Conservation (phyloP, 1,140 invertebrate species). For the Onthophagus taurus region DNA sequence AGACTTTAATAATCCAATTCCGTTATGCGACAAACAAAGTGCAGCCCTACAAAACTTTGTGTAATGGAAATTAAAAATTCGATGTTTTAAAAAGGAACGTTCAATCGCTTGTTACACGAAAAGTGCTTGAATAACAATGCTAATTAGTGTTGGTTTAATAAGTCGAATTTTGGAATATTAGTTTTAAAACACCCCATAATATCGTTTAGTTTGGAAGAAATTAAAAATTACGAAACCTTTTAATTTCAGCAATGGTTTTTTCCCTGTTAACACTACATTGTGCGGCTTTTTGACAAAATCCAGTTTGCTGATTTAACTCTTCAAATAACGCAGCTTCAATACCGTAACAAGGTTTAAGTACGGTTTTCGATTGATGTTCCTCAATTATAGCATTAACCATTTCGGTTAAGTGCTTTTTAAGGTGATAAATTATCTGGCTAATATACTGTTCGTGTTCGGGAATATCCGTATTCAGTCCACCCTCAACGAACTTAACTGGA, state of each 20-base stretch:
- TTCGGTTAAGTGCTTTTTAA: constrained; percentile 41
- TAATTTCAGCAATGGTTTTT: constrained; percentile 51
- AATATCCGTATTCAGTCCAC: constrained; percentile 40
- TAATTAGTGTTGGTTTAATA: no score
- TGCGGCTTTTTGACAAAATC: constrained; percentile 53
- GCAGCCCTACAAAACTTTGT: no score
- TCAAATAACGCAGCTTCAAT: constrained; percentile 48
- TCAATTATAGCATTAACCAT: constrained; percentile 51
- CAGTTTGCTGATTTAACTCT: constrained; percentile 57
- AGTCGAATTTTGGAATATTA: no score
- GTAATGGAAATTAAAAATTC: no score
- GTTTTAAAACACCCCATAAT: no score
- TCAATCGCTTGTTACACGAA: no score
- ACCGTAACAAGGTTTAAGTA: constrained; percentile 41
- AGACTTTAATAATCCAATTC: no score
- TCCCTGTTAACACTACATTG: constrained; percentile 54
- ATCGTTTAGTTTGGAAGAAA: no score
- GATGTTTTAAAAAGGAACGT: no score
- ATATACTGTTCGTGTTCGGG: constrained; percentile 54
- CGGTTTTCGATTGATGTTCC: constrained; percentile 38
- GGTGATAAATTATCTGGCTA: constrained; percentile 46
- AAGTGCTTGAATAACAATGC: no score
- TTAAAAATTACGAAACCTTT: no score
- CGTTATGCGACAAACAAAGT: no score
- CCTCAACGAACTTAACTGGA: constrained; percentile 46